A percentile compares a stretch with the other conserved stretches of the same genome.
Conservation (phyloP, 2,888 invertebrate genomes). For the Miltochrista miniata region DNA sequence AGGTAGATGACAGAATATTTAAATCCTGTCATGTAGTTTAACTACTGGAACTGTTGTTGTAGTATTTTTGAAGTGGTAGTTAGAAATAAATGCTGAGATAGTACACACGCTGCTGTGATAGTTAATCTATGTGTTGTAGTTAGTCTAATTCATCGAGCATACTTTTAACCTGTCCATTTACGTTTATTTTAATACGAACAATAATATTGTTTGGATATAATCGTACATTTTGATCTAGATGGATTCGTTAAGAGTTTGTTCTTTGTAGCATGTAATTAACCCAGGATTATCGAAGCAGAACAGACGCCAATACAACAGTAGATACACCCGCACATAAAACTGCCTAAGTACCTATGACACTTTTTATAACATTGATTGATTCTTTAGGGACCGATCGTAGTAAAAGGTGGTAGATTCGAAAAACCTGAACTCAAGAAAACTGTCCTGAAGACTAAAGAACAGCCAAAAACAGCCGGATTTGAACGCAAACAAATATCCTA, state of each 20-base stretch:
- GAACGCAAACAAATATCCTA: slow-evolving; percentile 46
- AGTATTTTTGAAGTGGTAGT: slow-evolving; percentile 25
- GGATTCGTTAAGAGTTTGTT: slow-evolving; percentile 16
- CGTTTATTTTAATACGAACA: slow-evolving; percentile 3
- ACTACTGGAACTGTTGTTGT: slow-evolving; percentile 37
- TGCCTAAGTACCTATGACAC: slow-evolving; percentile 24
- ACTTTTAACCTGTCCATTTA: slow-evolving; percentile 27
- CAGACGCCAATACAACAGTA: slow-evolving; percentile 56
- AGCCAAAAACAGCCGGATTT: slow-evolving; percentile 63
- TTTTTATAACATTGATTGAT: slow-evolving; percentile 62
- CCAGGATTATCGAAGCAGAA: slow-evolving; percentile 38
- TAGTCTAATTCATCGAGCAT: slow-evolving; percentile 46
- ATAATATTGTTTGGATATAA: not conserved
- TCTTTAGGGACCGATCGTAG: slow-evolving; percentile 73
- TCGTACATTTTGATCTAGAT: not conserved
- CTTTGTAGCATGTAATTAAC: slow-evolving; percentile 36
- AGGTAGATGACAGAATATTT: slow-evolving; percentile 57
- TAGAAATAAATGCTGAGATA: slow-evolving; percentile 57
- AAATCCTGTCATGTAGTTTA: slow-evolving; percentile 29
- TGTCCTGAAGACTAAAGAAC: slow-evolving; percentile 66
- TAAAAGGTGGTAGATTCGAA: slow-evolving; percentile 78
- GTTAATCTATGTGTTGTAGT: slow-evolving; percentile 46
- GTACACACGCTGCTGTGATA: slow-evolving; percentile 64
- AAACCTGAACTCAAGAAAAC: slow-evolving; percentile 78
- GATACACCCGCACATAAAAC: slow-evolving; percentile 47